Percentiles rank a stretch among this genome's conserved stretches.
Evolutionary conservation across 2,113 vertebrate genomes (phyloP).

Genomic region (Mola mola): DNA sequence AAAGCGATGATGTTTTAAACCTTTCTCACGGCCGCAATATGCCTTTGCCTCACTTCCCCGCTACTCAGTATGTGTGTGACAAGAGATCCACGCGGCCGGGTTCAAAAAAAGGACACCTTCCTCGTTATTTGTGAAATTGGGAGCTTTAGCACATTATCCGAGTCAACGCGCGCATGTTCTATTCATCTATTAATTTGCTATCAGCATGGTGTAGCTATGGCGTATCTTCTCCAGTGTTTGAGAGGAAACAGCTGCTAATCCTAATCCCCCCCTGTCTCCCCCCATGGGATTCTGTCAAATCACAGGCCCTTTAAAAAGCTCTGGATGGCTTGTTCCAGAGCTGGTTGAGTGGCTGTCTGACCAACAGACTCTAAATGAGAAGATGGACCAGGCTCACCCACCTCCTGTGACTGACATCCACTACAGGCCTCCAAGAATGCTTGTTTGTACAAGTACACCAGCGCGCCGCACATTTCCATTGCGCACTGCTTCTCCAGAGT

Average conservation of each 20-base stretch:
- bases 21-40: conserved; percentile 78
- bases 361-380: conserved; percentile 69
- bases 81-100: conserved; percentile 63
- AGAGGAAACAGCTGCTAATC: conserved; percentile 81
- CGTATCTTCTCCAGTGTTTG: conserved; percentile 75
- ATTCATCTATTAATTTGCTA: conserved; percentile 81
- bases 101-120: conserved; percentile 80
- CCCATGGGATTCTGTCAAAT: conserved; percentile 78
- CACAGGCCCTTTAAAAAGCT: conserved; percentile 76
- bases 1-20: conserved; percentile 79
- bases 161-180: conserved; percentile 68
- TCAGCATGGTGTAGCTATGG: conserved; percentile 70
- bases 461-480: conserved; percentile 40
- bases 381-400: conserved; percentile 58
- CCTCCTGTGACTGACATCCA: conserved; percentile 61
- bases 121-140: conserved; percentile 73
- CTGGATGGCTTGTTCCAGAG: conserved; percentile 70
- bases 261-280: conserved; percentile 73
- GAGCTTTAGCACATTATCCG: conserved; percentile 77
- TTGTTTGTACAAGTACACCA: conserved; percentile 43
- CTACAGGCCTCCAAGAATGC: conserved; percentile 36
- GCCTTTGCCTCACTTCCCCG: conserved; percentile 58
- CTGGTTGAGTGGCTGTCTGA: conserved; percentile 72
- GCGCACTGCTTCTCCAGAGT: conserved; percentile 6
- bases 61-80: conserved; percentile 58